Evolutionary conservation across 1,140 invertebrate species (phyloP), one percentile per base, ranked within the genome.

Genomic region (Nasonia longicornis): DNA sequence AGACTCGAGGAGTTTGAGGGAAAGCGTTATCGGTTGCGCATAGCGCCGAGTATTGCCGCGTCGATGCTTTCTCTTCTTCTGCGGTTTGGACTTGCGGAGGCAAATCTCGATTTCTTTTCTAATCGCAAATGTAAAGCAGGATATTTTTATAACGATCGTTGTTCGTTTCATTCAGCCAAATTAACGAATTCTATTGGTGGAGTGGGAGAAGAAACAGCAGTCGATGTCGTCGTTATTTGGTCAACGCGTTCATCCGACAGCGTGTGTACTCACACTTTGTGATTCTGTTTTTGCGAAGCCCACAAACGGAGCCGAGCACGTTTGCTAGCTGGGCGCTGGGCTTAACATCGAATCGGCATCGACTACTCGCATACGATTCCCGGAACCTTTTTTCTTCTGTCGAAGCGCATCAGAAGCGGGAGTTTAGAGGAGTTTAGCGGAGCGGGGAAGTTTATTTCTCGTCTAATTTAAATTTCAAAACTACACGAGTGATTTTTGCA

Each of bases 381-480:
- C 31, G 3, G 31, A 4, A 35, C 31, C 31, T 35, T 35, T 35
- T 35, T 35, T 35, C 4, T 35, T 35, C 4, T 7, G 8, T 10
- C 8, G 8, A 38, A 38, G 8, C 31, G 38, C 8, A 0, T 38
- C 38, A 38, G 38, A 38, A 38, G 3, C n/a, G n/a, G n/a, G n/a
- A n/a, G n/a, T n/a, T n/a, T n/a, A n/a, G n/a, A n/a, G n/a, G 64
- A 76, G 45, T 26, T 58, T 14, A 58, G 3, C 16, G n/a, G 52
- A 58, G 16, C 0, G 26, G 26, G 26, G 52, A 75, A 38, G 12
- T 35, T 75, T 58, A 63, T n/a, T 78, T 52, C n/a, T n/a, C n/a
- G 20, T 58, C 67, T 63, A 63, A 72, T 72, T 79, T 38, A 79
- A 72, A 64, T 72, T 79, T 63, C 20, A 38, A 11, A 71, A 11